Percentiles rank a stretch among this genome's conserved stretches.
These are phyloP conservation scores for Chaenodraco wilsoni DNA, from an alignment of 2,797 vertebrate species.

Conservation along the genomic window DNA sequence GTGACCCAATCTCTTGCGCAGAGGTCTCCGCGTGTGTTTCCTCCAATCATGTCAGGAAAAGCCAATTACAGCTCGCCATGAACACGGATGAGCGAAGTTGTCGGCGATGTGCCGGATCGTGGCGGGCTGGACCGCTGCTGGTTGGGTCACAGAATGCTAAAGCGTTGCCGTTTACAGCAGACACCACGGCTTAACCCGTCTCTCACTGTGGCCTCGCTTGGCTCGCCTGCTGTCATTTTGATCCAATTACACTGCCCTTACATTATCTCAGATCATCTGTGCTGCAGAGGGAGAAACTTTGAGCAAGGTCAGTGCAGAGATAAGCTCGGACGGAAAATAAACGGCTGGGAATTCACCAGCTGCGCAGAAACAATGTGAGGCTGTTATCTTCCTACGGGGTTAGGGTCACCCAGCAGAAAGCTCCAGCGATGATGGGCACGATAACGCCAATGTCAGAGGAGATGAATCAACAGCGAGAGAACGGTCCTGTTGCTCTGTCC, in stretches of 20 bases:
- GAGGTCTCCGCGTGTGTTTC: conserved; percentile 58
- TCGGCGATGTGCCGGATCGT: conserved; percentile 19
- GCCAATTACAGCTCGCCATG: conserved; percentile 73
- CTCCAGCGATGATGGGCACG: conserved; percentile 35
- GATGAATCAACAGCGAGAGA: conserved; percentile 46
- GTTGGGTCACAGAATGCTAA: conserved; percentile 50
- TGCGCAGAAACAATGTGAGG: conserved; percentile 65
- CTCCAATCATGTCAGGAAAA: conserved; percentile 64
- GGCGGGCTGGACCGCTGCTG: conserved; percentile 11
- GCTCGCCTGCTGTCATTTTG: conserved; percentile 73
- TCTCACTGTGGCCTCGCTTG: conserved; percentile 45
- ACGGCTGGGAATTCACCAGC: conserved; percentile 45
- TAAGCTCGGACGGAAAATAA: conserved; percentile 52
- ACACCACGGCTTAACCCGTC: conserved; percentile 67
- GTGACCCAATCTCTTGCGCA: conserved; percentile 31
- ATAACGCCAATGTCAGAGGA: conserved; percentile 59
- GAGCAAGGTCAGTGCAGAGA: conserved; percentile 77
- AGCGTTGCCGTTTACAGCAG: conserved; percentile 46
- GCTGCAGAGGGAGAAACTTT: conserved; percentile 62
- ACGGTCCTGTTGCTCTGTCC: conserved; percentile 9
- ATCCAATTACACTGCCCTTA: conserved; percentile 80
- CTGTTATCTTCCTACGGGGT: conserved; percentile 55
- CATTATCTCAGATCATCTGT: conserved; percentile 80
- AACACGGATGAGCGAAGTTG: conserved; percentile 64
- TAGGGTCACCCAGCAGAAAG: conserved; percentile 56